Conservation (phyloP, 2,888 invertebrate species). For the Argyresthia goedartella region DNA sequence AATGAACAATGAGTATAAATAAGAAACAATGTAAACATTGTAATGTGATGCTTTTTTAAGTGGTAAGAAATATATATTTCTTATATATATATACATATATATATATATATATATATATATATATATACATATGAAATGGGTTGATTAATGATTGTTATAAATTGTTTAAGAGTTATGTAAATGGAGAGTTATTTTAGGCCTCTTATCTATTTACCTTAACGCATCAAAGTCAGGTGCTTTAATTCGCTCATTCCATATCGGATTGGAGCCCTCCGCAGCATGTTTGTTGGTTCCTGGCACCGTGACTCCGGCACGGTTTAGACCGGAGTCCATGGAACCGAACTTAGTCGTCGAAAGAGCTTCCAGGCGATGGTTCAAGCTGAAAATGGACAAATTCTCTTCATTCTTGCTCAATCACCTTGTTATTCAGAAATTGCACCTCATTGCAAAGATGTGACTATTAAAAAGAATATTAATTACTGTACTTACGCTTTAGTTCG, state of each 20-base stretch:
- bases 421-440: not conserved
- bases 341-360: slow-evolving; percentile 75
- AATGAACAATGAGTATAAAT: too few species aligned
- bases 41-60: too few species aligned
- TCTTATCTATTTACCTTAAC: slow-evolving; percentile 44
- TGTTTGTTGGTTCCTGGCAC: slow-evolving; percentile 79
- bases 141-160: too few species aligned
- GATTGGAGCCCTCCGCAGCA: slow-evolving; percentile 79
- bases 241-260: slow-evolving; percentile 73
- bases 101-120: too few species aligned
- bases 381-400: slow-evolving; percentile 27
- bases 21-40: not conserved
- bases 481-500: slow-evolving; percentile 68
- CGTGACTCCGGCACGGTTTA: slow-evolving; percentile 65
- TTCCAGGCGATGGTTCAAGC: slow-evolving; percentile 71
- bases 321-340: slow-evolving; percentile 73
- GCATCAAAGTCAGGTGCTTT: slow-evolving; percentile 64
- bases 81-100: too few species aligned
- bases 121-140: too few species aligned
- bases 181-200: too few species aligned
- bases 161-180: too few species aligned
- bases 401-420: not conserved
- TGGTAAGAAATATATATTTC: too few species aligned
- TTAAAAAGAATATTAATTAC: too few species aligned
- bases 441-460: not conserved